Percentiles rank a stretch among this genome's conserved stretches.
Conservation (phyloP, 2,888 invertebrate species). For the Ormyrus pomaceus region DNA sequence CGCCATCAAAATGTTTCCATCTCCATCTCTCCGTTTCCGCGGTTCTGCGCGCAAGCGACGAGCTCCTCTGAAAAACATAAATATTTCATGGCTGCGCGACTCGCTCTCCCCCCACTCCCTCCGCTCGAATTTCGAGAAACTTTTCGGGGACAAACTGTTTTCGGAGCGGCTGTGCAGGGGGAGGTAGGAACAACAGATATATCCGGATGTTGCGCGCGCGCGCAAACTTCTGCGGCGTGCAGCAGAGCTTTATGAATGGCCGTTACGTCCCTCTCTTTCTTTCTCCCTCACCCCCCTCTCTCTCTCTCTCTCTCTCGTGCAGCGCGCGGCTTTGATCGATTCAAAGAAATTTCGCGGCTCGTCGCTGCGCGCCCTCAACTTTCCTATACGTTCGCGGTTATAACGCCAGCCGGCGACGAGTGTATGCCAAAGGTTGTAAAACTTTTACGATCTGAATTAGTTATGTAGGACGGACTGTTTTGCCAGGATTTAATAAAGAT, state of each 20-base stretch:
- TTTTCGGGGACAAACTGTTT: conserved; percentile 56
- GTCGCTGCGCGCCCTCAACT: neutral
- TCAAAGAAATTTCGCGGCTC: conserved; percentile 39
- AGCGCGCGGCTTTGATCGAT: conserved; percentile 22
- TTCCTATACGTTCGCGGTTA: neutral
- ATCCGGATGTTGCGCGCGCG: conserved; percentile 3
- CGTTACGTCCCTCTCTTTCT: conserved; percentile 5
- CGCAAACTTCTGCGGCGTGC: conserved; percentile 23
- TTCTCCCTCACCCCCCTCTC: neutral
- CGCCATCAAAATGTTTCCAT: conserved; percentile 41
- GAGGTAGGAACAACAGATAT: conserved; percentile 35
- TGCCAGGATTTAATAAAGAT: conserved; percentile 13
- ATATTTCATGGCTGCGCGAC: conserved; percentile 67
- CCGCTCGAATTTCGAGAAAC: conserved; percentile 44
- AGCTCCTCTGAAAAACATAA: conserved; percentile 65
- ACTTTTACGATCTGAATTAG: conserved; percentile 37
- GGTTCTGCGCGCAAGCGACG: neutral
- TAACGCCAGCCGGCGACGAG: neutral
- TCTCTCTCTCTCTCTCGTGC: neutral
- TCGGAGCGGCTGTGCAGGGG: conserved; percentile 9
- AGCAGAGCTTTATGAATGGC: conserved; percentile 43
- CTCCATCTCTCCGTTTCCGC: conserved; percentile 46
- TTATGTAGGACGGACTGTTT: neutral
- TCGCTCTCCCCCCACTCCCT: conserved; percentile 20
- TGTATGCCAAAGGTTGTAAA: conserved; percentile 24